phyloP scores from a whole-genome alignment of 30 jellyfish, hydroid and myxozoan genomes.

The Aurelia aurita complex sp. Pacific region DNA sequence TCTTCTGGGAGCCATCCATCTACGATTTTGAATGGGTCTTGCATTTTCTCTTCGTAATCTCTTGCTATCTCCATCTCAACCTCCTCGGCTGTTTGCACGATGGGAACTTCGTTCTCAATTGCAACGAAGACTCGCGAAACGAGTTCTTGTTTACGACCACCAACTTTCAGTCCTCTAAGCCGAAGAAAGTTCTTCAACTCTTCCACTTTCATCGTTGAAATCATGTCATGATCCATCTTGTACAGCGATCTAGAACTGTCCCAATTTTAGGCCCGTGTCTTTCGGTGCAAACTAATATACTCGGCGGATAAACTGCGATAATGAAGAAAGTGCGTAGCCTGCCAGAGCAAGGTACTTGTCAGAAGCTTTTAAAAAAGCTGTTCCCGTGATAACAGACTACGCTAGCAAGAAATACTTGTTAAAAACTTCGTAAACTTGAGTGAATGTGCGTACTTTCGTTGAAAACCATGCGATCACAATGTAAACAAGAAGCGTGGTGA shows the following conservation, averaged over 20 bases:
- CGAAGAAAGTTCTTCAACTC: conserved; percentile 17
- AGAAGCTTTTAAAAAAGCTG: conserved; percentile 22
- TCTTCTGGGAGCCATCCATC: conserved; percentile 43
- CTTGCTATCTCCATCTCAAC: conserved; percentile 3
- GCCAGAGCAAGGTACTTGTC: conserved; percentile 23
- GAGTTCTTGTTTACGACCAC: conserved; percentile 38
- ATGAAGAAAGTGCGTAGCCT: conserved; percentile 18
- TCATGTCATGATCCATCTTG: not conserved
- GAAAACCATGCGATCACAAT: not conserved
- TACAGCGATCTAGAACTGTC: not conserved
- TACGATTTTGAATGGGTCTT: conserved; percentile 31
- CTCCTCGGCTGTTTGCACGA: conserved; percentile 59
- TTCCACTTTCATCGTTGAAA: conserved; percentile 36
- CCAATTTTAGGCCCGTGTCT: not conserved
- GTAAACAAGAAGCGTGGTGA: not conserved
- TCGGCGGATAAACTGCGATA: not conserved
- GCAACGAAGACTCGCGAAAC: conserved; percentile 58
- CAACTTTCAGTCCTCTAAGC: conserved; percentile 28
- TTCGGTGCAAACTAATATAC: not conserved
- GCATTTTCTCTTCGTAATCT: conserved; percentile 37
- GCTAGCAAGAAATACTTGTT: conserved; percentile 8
- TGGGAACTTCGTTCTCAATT: conserved; percentile 37
- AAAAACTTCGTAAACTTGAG: not conserved
- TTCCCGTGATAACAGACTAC: conserved; percentile 22
- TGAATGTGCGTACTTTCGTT: not conserved